Conservation (phyloP, 2,888 invertebrate species). For the Lepidocyrtoides sp. region DNA sequence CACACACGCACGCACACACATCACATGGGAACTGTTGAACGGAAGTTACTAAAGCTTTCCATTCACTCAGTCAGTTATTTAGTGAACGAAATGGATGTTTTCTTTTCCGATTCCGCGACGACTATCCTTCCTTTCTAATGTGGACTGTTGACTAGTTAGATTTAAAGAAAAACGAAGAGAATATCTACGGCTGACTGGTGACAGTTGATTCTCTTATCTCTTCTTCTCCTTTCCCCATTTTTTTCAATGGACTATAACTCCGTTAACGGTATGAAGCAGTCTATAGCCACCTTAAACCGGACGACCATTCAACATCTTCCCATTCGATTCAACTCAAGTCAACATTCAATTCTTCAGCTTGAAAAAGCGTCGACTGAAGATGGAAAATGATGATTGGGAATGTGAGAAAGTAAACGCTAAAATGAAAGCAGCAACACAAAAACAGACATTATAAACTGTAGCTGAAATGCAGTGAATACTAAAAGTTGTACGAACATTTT, state of each 20-base stretch:
- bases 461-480: neutral
- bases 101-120: constrained; percentile 34
- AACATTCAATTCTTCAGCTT: neutral
- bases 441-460: neutral
- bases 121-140: neutral
- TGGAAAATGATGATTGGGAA: constrained; percentile 23
- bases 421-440: neutral
- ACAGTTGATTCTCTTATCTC: constrained; percentile 40
- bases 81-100: constrained; percentile 49
- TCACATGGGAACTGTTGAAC: neutral
- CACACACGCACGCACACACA: neutral
- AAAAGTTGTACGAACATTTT: too few species aligned
- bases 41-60: constrained; percentile 63
- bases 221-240: neutral
- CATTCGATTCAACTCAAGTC: neutral
- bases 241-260: neutral
- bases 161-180: neutral
- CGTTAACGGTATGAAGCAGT: neutral
- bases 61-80: constrained; percentile 40
- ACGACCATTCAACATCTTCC: neutral
- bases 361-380: neutral
- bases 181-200: neutral
- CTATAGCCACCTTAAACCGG: neutral
- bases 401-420: neutral
- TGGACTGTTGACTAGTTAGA: neutral